Evolutionary conservation across 2,797 vertebrate species (phyloP), one percentile per base, ranked within the genome.

Genomic region (Odontamblyopus rebecca): DNA sequence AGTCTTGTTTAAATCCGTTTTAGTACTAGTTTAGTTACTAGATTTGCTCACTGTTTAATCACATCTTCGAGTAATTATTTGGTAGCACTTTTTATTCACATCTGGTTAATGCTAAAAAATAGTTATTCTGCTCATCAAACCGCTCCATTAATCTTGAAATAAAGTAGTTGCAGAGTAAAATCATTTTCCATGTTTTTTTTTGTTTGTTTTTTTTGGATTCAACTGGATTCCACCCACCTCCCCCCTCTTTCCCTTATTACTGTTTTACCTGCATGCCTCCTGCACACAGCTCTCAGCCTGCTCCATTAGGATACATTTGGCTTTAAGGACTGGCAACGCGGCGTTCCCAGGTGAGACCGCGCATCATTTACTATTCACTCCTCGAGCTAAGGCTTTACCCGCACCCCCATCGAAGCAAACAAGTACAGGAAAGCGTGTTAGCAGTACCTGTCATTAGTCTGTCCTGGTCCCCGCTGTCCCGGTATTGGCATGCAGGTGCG

Each of bases 301-400:
- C 70, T 81, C 82, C 80, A 75, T 85, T 86, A 84, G 78, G 80
- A 83, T 71, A 80, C 82, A 79, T 89, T 86, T 88, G 83, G 78
- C 85, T 81, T 69, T 61, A 72, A 84, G 77, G 76, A 79, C 80
- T 83, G 69, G 79, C 75, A 68, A 73, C 68, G 44, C 67, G 80
- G 80, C 74, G 79, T 83, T 88, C 87, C 87, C 88, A 83, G 77
- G 84, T 85, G 87, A 82, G 77, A 68, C 8, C 61, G 68, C 30
- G 75, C 69, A 86, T 88, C 79, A 80, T 91, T 91, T 89, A 73
- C 78, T 78, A 77, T 86, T 88, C 86, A 71, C 67, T 87, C 81
- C 83, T 85, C 80, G 76, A 82, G 88, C 89, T 82, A 78, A 79
- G 86, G 82, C 74, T 89, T 89, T 87, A 90, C 82, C 76, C 81